Evolutionary conservation across 2,888 invertebrate genomes (phyloP).

Genomic region (Ormyrus rosae): DNA sequence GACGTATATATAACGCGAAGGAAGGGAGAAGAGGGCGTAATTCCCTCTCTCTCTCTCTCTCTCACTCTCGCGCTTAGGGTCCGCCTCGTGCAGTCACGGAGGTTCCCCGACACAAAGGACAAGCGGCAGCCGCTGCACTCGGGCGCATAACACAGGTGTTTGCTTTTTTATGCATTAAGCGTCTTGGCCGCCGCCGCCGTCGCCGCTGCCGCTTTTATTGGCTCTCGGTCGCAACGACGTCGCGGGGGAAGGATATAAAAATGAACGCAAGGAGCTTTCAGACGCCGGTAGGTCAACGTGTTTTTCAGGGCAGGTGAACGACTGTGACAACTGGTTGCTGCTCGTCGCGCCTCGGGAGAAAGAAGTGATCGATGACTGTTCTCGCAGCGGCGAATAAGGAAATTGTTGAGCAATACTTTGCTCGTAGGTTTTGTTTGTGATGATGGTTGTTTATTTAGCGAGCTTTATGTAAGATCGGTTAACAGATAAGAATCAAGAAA

Average conservation of each 20-base stretch:
- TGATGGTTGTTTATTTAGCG: constrained; percentile 3
- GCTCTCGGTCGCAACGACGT: background rate
- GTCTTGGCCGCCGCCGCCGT: background rate
- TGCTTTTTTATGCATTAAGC: constrained; percentile 21
- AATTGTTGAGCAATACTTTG: constrained; percentile 16
- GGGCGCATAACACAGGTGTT: constrained; percentile 17
- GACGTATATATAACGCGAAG: too few species aligned
- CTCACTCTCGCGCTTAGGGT: background rate
- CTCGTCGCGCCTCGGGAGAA: background rate
- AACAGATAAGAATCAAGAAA: too few species aligned
- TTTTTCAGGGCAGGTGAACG: constrained; percentile 17
- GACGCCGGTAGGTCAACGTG: constrained; percentile 4
- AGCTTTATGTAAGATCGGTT: background rate
- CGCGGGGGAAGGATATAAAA: too few species aligned
- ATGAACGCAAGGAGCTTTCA: too few species aligned
- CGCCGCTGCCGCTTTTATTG: background rate
- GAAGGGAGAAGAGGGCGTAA: background rate
- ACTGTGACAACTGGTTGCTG: constrained; percentile 7
- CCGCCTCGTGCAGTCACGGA: background rate
- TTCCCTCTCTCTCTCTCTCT: background rate
- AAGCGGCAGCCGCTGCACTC: background rate
- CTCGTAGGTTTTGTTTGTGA: too few species aligned
- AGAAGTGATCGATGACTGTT: constrained; percentile 34
- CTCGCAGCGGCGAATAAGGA: background rate
- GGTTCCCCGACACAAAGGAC: constrained; percentile 10